These are phyloP conservation scores for Gymnopithys bicolor DNA, from an alignment of 2,797 vertebrate genomes.

Conservation along the genomic window DNA sequence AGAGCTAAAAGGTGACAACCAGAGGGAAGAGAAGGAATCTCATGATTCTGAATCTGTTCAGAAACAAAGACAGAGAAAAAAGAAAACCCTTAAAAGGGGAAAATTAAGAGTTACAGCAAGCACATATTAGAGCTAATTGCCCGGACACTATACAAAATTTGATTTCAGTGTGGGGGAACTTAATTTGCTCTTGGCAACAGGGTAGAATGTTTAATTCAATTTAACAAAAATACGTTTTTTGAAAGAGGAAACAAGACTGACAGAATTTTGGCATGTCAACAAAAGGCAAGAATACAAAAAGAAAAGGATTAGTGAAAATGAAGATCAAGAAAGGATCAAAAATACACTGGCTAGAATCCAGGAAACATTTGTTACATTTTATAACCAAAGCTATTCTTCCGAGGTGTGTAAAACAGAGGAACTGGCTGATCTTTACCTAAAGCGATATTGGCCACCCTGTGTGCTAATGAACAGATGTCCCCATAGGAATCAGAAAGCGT, in stretches of 20 bases:
- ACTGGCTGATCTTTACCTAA: slow-evolving; percentile 76
- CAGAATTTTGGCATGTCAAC: slow-evolving; percentile 82
- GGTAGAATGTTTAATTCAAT: slow-evolving; percentile 76
- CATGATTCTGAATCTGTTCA: neutral
- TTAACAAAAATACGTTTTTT: slow-evolving; percentile 75
- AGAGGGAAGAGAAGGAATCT: slow-evolving; percentile 47
- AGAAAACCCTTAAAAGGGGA: slow-evolving; percentile 49
- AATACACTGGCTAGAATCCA: slow-evolving; percentile 77
- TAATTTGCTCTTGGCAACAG: slow-evolving; percentile 76
- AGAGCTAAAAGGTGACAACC: slow-evolving; percentile 34
- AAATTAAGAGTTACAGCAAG: slow-evolving; percentile 59
- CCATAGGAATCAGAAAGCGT: slow-evolving; percentile 25
- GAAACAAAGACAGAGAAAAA: slow-evolving; percentile 61
- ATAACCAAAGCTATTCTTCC: slow-evolving; percentile 78
- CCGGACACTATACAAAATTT: slow-evolving; percentile 54
- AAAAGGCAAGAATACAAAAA: slow-evolving; percentile 81
- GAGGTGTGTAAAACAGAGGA: slow-evolving; percentile 72
- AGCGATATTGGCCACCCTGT: slow-evolving; percentile 66
- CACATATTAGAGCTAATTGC: slow-evolving; percentile 54
- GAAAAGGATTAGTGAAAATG: slow-evolving; percentile 81
- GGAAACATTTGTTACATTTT: slow-evolving; percentile 80
- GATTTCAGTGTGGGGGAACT: slow-evolving; percentile 60
- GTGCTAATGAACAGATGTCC: slow-evolving; percentile 55
- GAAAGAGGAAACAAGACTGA: slow-evolving; percentile 79
- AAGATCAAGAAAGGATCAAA: slow-evolving; percentile 82